Percentiles rank a stretch among this genome's conserved stretches.
Conservation (phyloP, 2,113 vertebrate genomes). For the Oryzias celebensis region DNA sequence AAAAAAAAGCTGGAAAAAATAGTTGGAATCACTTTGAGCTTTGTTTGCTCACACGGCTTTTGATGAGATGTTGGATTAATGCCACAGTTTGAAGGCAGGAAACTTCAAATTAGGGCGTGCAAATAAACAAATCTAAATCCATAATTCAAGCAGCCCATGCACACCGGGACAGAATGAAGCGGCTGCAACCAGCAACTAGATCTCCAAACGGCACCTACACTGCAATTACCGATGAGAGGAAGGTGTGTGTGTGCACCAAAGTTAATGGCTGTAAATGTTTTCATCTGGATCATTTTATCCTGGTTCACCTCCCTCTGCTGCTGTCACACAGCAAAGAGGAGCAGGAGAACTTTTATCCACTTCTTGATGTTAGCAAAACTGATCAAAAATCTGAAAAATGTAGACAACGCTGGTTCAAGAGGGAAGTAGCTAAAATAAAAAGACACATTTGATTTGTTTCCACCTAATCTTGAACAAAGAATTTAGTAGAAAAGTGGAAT, state of each 20-base stretch:
- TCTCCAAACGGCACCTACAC: slow-evolving; percentile 65
- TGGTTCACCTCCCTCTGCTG: slow-evolving; percentile 65
- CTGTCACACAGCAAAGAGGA: slow-evolving; percentile 15
- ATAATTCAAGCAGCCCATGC: slow-evolving; percentile 48
- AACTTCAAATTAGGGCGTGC: slow-evolving; percentile 60
- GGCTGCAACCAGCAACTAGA: slow-evolving; percentile 39
- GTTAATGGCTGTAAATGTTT: slow-evolving; percentile 68
- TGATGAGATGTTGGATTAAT: slow-evolving; percentile 23
- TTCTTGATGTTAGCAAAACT: not conserved
- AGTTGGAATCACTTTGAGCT: slow-evolving; percentile 8
- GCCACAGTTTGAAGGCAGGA: slow-evolving; percentile 9
- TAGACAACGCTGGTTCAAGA: not conserved
- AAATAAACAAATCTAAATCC: slow-evolving; percentile 55
- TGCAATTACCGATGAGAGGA: slow-evolving; percentile 66
- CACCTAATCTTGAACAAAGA: no score
- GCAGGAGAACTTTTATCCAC: no score
- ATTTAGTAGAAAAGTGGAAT: no score
- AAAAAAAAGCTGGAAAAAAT: slow-evolving; percentile 2
- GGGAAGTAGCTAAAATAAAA: not conserved
- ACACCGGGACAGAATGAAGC: slow-evolving; percentile 44
- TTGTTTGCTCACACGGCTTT: not conserved
- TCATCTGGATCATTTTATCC: slow-evolving; percentile 70
- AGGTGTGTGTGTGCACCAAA: slow-evolving; percentile 31
- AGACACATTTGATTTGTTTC: not conserved
- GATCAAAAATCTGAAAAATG: not conserved